Evolutionary conservation across 1,140 invertebrate genomes (phyloP).

Genomic region (Drosophila yakuba): DNA sequence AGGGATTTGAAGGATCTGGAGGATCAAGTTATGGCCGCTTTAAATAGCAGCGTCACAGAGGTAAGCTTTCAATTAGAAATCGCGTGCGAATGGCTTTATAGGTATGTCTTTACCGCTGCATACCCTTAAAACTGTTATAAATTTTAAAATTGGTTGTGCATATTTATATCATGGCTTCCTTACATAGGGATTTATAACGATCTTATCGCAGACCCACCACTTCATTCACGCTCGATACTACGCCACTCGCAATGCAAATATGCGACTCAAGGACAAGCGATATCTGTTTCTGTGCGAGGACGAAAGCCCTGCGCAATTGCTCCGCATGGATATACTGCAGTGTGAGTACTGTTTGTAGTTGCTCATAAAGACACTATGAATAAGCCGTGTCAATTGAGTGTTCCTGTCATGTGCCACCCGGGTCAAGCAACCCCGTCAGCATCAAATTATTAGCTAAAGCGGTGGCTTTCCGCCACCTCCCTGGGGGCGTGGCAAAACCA

Average conservation of each 20-base stretch:
- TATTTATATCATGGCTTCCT: too few species aligned
- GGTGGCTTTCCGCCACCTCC: slow-evolving; percentile 43
- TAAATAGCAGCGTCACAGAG: slow-evolving; percentile 57
- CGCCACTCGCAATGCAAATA: slow-evolving; percentile 73
- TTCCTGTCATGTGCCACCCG: neutral
- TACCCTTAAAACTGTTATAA: too few species aligned
- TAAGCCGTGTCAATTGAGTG: slow-evolving; percentile 35
- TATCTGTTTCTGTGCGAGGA: slow-evolving; percentile 78
- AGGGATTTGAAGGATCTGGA: slow-evolving; percentile 28
- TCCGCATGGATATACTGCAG: slow-evolving; percentile 66
- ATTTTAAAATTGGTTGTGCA: too few species aligned
- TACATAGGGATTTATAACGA: slow-evolving; percentile 69
- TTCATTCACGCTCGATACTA: slow-evolving; percentile 75
- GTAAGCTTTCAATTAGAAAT: slow-evolving; percentile 12
- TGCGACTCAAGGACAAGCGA: slow-evolving; percentile 76
- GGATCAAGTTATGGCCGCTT: slow-evolving; percentile 39
- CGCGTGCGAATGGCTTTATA: neutral
- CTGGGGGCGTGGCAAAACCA: slow-evolving; percentile 51
- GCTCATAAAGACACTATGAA: slow-evolving; percentile 18
- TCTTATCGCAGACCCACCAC: slow-evolving; percentile 54
- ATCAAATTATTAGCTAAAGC: slow-evolving; percentile 53
- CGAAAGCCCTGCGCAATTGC: slow-evolving; percentile 61
- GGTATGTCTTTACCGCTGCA: too few species aligned
- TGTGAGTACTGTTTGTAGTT: slow-evolving; percentile 57
- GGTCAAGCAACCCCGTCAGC: slow-evolving; percentile 7